phyloP scores from a whole-genome alignment of 1,140 invertebrate species.

The Aradophagus sp. region DNA sequence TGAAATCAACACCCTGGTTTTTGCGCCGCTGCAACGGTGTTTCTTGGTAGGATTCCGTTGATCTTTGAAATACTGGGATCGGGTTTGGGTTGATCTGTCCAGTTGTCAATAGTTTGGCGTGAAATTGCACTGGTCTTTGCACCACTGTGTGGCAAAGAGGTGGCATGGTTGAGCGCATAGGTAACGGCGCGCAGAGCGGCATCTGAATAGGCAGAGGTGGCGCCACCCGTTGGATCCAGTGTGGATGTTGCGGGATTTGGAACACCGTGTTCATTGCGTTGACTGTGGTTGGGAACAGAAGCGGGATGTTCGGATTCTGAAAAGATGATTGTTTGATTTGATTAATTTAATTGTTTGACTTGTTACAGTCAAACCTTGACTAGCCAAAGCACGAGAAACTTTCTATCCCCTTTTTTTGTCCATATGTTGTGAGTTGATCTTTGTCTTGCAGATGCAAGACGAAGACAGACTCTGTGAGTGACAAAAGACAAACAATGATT shows the following conservation, averaged over 20 bases:
- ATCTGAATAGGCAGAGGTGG: conserved; percentile 56
- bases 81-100: conserved; percentile 44
- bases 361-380: too few species aligned
- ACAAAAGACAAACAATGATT: too few species aligned
- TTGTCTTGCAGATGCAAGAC: too few species aligned
- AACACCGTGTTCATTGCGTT: conserved; percentile 57
- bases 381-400: too few species aligned
- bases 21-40: conserved; percentile 60
- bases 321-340: too few species aligned
- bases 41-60: conserved; percentile 62
- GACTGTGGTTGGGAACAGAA: conserved; percentile 59
- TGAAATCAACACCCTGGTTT: conserved; percentile 69
- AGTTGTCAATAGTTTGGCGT: conserved; percentile 55
- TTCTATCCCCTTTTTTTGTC: too few species aligned
- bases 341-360: too few species aligned
- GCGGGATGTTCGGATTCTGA: conserved; percentile 64
- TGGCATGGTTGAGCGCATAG: conserved; percentile 53
- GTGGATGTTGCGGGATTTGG: conserved; percentile 56
- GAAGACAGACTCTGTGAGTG: too few species aligned
- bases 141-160: conserved; percentile 58
- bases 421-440: too few species aligned
- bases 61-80: conserved; percentile 67
- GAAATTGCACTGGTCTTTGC: conserved; percentile 58
- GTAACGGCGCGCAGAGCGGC: conserved; percentile 48
- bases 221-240: conserved; percentile 62